Evolutionary conservation across 2,113 vertebrate species (phyloP).

Genomic region (Spilogale gracilis): DNA sequence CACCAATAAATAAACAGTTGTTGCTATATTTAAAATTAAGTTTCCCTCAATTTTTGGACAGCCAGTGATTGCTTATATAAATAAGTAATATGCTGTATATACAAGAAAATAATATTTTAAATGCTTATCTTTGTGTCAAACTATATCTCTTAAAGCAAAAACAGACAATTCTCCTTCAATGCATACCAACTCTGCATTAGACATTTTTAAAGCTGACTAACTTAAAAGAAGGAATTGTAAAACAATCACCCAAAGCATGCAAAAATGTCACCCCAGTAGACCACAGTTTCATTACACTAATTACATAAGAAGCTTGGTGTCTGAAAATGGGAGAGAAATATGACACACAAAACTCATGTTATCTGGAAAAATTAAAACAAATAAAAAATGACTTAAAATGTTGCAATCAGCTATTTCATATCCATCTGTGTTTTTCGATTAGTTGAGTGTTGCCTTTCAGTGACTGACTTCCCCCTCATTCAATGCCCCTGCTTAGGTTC

Average conservation of each 20-base stretch:
- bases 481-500: not conserved
- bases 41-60: constrained; percentile 41
- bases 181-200: not conserved
- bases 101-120: constrained; percentile 65
- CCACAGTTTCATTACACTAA: constrained; percentile 38
- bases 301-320: not conserved
- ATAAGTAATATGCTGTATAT: not conserved
- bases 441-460: not conserved
- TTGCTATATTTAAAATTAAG: constrained; percentile 60
- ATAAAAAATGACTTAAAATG: not conserved
- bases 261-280: not conserved
- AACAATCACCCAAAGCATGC: constrained; percentile 40
- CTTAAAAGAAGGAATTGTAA: constrained; percentile 65
- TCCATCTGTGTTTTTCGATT: not conserved
- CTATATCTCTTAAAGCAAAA: constrained; percentile 52
- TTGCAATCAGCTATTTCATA: not conserved
- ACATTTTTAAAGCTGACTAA: constrained; percentile 61
- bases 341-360: constrained; percentile 11
- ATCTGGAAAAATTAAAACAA: not conserved
- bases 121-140: constrained; percentile 44
- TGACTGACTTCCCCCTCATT: not conserved
- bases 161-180: constrained; percentile 39
- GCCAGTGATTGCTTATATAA: constrained; percentile 46
- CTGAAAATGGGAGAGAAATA: constrained; percentile 31
- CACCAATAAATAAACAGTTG: constrained; percentile 35